These are phyloP conservation scores for Matsumurasca onukii DNA, from an alignment of 1,140 invertebrate species.

Conservation along the genomic window DNA sequence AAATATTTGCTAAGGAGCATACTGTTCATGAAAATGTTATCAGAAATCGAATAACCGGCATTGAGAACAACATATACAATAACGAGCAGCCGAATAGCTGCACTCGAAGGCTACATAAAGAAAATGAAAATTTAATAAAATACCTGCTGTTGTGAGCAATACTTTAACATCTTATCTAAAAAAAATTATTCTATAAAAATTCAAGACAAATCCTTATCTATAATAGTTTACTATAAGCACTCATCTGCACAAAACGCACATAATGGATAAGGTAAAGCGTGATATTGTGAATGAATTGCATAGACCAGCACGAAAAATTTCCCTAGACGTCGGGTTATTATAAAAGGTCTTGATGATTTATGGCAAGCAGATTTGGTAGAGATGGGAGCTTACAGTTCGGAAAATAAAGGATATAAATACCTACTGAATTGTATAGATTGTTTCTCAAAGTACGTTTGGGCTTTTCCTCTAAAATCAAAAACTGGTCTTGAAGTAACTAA, in stretches of 20 bases:
- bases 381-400: slow-evolving; percentile 33
- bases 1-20: not conserved
- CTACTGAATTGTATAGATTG: slow-evolving; percentile 49
- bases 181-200: no score
- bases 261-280: no score
- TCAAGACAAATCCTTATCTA: no score
- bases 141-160: no score
- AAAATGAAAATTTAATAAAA: no score
- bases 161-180: no score
- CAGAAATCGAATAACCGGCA: not conserved
- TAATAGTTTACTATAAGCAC: no score
- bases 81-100: no score
- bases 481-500: not conserved
- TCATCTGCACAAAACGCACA: no score
- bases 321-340: slow-evolving; percentile 32
- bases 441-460: slow-evolving; percentile 39
- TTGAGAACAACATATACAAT: not conserved
- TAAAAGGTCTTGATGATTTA: slow-evolving; percentile 38
- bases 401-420: slow-evolving; percentile 46
- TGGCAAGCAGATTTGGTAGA: slow-evolving; percentile 40
- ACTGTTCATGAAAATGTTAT: not conserved
- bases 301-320: slow-evolving; percentile 38
- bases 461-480: not conserved
- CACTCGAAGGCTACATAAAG: no score
- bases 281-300: slow-evolving; percentile 32